phyloP scores from a whole-genome alignment of 2,888 invertebrate genomes.

The Disparrhopalites patrizii region DNA sequence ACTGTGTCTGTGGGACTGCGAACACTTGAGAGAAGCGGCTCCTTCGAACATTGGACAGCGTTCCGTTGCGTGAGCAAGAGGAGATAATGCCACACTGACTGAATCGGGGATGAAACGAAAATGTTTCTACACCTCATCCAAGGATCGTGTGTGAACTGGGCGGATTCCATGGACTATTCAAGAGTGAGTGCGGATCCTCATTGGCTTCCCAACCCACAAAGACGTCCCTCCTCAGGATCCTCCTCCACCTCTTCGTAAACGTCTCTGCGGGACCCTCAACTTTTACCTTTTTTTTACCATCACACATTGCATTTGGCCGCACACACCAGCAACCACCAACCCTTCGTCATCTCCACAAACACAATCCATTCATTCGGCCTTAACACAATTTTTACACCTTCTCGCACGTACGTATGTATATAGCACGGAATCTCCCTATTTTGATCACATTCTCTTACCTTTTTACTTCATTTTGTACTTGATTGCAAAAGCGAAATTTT shows the following conservation, averaged over 20 bases:
- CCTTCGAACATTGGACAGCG: constrained; percentile 1
- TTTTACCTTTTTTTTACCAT: background rate
- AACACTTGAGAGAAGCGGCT: too few relatives aligned
- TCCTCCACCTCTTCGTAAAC: background rate
- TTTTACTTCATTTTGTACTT: too few relatives aligned
- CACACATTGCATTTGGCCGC: background rate
- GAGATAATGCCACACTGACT: constrained; percentile 8
- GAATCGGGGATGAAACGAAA: constrained; percentile 16
- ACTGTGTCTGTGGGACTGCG: too few relatives aligned
- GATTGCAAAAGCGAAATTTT: too few relatives aligned
- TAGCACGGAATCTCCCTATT: too few relatives aligned
- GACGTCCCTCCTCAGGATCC: constrained; percentile 4
- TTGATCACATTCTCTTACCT: too few relatives aligned
- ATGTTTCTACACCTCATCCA: constrained; percentile 3
- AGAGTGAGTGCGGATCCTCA: background rate
- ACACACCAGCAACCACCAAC: background rate
- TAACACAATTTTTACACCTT: constrained; percentile 10
- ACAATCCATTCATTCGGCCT: constrained; percentile 7
- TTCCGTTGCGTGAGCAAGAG: constrained; percentile 15
- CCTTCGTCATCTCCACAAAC: constrained; percentile 15
- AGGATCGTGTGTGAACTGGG: background rate
- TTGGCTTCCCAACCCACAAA: constrained; percentile 2
- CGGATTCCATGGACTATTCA: constrained; percentile 19
- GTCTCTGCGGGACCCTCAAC: background rate
- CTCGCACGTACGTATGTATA: too few relatives aligned